These are phyloP conservation scores for Colistium nudipinnis DNA, from an alignment of 2,113 vertebrate species.

Conservation along the genomic window DNA sequence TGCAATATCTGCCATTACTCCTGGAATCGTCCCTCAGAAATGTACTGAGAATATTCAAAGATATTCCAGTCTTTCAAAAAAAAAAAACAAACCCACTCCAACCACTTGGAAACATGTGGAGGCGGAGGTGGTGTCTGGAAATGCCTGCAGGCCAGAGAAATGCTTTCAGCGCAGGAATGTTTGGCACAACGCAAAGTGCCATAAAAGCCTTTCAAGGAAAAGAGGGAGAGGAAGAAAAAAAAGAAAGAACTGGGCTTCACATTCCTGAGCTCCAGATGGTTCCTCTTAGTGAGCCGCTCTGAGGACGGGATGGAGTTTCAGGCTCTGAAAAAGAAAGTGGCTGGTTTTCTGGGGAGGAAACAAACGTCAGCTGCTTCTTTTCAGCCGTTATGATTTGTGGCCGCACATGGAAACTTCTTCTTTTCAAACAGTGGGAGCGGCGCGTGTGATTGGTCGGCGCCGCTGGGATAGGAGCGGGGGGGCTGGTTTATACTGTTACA, in stretches of 20 bases:
- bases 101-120: slow-evolving; percentile 12
- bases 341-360: slow-evolving; percentile 56
- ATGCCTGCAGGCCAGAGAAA: slow-evolving; percentile 29
- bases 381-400: slow-evolving; percentile 52
- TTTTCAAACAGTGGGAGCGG: slow-evolving; percentile 23
- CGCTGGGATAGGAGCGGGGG: not conserved
- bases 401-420: slow-evolving; percentile 35
- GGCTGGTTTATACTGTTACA: slow-evolving; percentile 1
- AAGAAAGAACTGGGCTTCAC: slow-evolving; percentile 56
- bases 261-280: slow-evolving; percentile 72
- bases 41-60: not conserved
- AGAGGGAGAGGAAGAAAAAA: too few species aligned
- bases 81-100: not conserved
- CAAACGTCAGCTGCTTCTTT: slow-evolving; percentile 61
- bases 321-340: slow-evolving; percentile 49
- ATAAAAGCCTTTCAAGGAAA: slow-evolving; percentile 68
- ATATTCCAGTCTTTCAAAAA: not conserved
- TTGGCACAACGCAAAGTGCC: slow-evolving; percentile 44
- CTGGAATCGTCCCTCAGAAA: not conserved
- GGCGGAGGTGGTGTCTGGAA: slow-evolving; percentile 18
- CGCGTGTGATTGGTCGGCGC: slow-evolving; percentile 11
- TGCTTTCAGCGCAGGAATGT: slow-evolving; percentile 56
- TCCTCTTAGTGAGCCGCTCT: slow-evolving; percentile 61
- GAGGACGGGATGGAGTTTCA: slow-evolving; percentile 55
- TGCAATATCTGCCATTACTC: not conserved